Percentiles rank a stretch among this genome's conserved stretches.
Evolutionary conservation across 2,797 vertebrate species (phyloP).

Genomic region (Characodon lateralis): DNA sequence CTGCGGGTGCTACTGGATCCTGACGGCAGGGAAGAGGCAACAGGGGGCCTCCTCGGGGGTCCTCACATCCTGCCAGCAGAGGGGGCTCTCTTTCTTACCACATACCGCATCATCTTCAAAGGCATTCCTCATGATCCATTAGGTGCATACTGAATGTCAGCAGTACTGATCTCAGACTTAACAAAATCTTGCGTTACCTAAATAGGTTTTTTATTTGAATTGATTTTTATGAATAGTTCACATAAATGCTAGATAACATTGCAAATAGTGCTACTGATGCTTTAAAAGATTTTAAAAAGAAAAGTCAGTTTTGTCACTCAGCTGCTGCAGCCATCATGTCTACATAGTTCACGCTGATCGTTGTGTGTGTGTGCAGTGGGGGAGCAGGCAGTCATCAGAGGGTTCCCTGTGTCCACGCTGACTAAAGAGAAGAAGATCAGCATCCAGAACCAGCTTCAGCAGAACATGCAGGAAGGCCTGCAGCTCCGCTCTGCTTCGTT

Average conservation of each 20-base stretch:
- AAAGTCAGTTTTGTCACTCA: not conserved
- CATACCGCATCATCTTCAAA: conserved; percentile 96
- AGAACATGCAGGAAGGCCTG: conserved; percentile 95
- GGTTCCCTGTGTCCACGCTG: conserved; percentile 92
- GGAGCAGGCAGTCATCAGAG: conserved; percentile 93
- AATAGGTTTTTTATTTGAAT: not conserved
- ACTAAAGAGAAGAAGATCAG: conserved; percentile 98
- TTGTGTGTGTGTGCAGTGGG: conserved; percentile 83
- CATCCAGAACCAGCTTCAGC: conserved; percentile 95
- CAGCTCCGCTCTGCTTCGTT: conserved; percentile 94
- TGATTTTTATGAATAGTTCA: not conserved
- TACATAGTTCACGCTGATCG: conserved; percentile 1
- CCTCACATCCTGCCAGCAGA: conserved; percentile 98
- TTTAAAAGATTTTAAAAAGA: not conserved
- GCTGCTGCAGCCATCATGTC: not conserved
- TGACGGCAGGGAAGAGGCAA: conserved; percentile 95
- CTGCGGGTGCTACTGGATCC: conserved; percentile 93
- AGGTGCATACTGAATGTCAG: conserved; percentile 76
- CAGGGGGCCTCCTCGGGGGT: conserved; percentile 92
- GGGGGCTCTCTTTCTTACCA: conserved; percentile 97
- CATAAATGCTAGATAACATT: not conserved
- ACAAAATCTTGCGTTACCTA: not conserved
- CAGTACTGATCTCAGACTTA: not conserved
- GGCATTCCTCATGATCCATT: conserved; percentile 95
- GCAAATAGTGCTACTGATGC: not conserved